Conservation (phyloP, 2,797 vertebrate species). For the Pelobates cultripes region DNA sequence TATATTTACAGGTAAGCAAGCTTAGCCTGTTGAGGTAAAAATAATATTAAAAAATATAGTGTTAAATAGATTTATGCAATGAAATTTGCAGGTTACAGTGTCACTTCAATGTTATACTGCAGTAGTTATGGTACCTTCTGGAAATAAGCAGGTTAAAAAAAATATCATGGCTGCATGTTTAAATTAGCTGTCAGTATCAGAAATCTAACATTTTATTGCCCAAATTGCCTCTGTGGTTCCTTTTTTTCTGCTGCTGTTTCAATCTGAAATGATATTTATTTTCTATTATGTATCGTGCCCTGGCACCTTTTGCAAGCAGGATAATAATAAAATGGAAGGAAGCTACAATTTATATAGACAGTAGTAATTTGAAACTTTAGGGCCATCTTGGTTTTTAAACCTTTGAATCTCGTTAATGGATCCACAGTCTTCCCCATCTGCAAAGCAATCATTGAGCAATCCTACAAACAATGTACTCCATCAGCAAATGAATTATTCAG, state of each 20-base stretch:
- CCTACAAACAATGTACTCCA: constrained; percentile 43
- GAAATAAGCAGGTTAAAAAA: too few relatives aligned
- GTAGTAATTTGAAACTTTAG: constrained; percentile 36
- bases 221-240: neutral
- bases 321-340: constrained; percentile 10
- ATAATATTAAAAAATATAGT: too few relatives aligned
- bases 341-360: constrained; percentile 9
- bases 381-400: constrained; percentile 22
- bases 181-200: neutral
- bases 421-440: constrained; percentile 37
- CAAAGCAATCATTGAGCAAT: constrained; percentile 50
- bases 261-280: constrained; percentile 3
- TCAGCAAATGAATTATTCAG: constrained; percentile 53
- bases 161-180: neutral
- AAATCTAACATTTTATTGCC: constrained; percentile 7
- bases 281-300: constrained; percentile 2
- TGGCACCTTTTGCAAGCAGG: constrained; percentile 8
- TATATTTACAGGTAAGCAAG: too few relatives aligned
- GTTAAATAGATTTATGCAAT: too few relatives aligned
- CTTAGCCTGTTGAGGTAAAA: too few relatives aligned
- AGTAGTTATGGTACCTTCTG: too few relatives aligned
- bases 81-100: too few relatives aligned
- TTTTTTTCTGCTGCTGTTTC: constrained; percentile 13
- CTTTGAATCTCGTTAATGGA: constrained; percentile 34
- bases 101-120: too few relatives aligned